Evolutionary conservation across 2,113 vertebrate species (phyloP).

Genomic region (Dipodomys spectabilis): DNA sequence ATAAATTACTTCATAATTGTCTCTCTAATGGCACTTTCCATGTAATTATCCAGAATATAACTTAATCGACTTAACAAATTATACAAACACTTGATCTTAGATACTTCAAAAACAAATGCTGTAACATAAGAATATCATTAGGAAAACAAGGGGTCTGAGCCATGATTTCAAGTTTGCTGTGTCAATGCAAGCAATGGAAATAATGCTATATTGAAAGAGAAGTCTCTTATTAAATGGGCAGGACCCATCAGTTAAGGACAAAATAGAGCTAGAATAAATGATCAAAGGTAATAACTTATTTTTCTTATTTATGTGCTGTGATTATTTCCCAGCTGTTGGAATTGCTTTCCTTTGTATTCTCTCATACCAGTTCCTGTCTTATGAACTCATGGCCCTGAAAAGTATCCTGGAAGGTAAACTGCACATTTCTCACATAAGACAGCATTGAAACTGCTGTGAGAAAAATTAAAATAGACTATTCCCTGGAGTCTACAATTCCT

Average conservation of each 20-base stretch:
- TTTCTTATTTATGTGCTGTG: not conserved
- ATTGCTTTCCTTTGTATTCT: not conserved
- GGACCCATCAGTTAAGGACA: conserved; percentile 3
- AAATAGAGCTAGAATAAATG: not conserved
- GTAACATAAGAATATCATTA: not conserved
- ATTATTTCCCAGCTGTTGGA: not conserved
- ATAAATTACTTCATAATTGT: not conserved
- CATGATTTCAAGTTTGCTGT: not conserved
- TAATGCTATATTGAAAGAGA: not conserved
- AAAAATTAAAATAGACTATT: conserved; percentile 40
- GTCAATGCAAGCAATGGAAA: conserved; percentile 18
- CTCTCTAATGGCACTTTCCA: not conserved
- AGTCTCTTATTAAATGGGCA: not conserved
- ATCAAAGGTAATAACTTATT: not conserved
- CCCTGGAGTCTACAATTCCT: not conserved
- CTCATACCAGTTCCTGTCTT: not conserved
- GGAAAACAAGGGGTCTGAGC: not conserved
- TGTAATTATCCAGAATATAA: not conserved
- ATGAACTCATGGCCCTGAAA: not conserved
- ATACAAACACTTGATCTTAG: not conserved
- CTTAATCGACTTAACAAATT: not conserved
- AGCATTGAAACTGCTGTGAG: not conserved
- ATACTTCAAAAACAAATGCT: not conserved
- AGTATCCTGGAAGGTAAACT: not conserved
- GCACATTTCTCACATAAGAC: not conserved